Base-by-base conservation (phyloP, 2,888 invertebrate genomes). In the Xanthia togata region DNA sequence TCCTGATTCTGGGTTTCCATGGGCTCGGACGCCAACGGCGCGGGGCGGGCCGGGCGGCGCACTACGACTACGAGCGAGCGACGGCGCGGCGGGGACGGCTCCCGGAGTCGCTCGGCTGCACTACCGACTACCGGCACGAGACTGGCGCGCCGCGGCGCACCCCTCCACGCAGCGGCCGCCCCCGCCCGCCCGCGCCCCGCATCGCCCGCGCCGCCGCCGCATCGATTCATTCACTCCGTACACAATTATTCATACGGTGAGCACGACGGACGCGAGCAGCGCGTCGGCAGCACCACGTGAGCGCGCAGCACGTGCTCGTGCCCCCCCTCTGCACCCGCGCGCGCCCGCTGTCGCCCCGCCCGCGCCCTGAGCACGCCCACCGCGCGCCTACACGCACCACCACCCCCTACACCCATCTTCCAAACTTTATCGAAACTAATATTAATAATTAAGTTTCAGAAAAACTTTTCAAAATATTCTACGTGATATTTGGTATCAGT, bases 1-100 rank as follows among this genome's bases (percentile, higher is more conserved):
- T 98, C 98, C 97, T 98, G 98, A 93, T 95, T 97, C 94, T 98
- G 98, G 95, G 97, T 97, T 97, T 98, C 98, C 98, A 98, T 98
- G 94, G 94, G 93, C 93, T 93, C 91, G 89, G 93, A 92, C 93
- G 94, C 94, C 95, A 90, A 93, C 92, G 94, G 94, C 94, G 94
- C 93, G 93, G 93, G 93, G 90, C 92, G 89, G 91, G 93, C 94
- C 95, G 92, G 92, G 90, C 93, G 92, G 89, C 93, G 92, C 96
- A 97, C 97, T 97, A 97, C 97, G 96, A 97, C 97, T 97, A 97
- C 97, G 94, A 94, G 91, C 94, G 94, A 95, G 95, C 97, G 95
- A 96, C 94, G 95, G 95, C 96, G 94, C 96, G 97, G 95, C 94
- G 97, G 96, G 96, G 96, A 96, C 97, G 96, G 96, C 97, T 97